Percentiles rank a stretch among this genome's conserved stretches.
phyloP scores from a whole-genome alignment of 1,140 invertebrate species.

The Chelonus insularis region DNA sequence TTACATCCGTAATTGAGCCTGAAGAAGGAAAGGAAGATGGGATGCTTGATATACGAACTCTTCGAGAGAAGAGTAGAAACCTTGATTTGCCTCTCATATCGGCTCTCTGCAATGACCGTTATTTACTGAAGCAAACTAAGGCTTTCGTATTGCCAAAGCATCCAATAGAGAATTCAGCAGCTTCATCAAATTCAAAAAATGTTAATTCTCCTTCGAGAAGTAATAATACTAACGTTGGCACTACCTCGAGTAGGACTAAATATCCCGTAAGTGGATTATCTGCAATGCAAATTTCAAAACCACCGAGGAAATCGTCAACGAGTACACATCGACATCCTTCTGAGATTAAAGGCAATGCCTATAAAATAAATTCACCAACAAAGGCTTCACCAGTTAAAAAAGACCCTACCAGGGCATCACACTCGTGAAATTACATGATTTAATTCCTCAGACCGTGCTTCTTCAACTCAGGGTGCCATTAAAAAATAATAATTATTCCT shows the following conservation, averaged over 20 bases:
- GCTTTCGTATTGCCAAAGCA: conserved; percentile 76
- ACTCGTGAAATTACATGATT: conserved; percentile 39
- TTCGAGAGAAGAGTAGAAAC: conserved; percentile 84
- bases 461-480: conserved; percentile 55
- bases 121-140: conserved; percentile 82
- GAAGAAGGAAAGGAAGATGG: conserved; percentile 49
- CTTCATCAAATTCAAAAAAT: conserved; percentile 36
- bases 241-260: conserved; percentile 52
- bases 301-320: conserved; percentile 59
- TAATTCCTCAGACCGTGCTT: conserved; percentile 42
- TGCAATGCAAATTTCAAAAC: conserved; percentile 64
- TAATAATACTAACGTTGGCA: conserved; percentile 45
- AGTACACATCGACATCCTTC: conserved; percentile 66
- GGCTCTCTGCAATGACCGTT: conserved; percentile 85
- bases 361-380: conserved; percentile 27
- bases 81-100: conserved; percentile 86
- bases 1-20: conserved; percentile 17
- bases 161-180: conserved; percentile 37
- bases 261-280: conserved; percentile 68
- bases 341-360: conserved; percentile 46
- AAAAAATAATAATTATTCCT: conserved; percentile 6
- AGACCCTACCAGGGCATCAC: conserved; percentile 47
- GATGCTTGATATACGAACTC: conserved; percentile 75
- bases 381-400: conserved; percentile 40
- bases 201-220: conserved; percentile 37